A percentile compares a stretch with the other conserved stretches of the same genome.
Evolutionary conservation across 2,113 vertebrate species (phyloP).

Genomic region (Fregata magnificens): DNA sequence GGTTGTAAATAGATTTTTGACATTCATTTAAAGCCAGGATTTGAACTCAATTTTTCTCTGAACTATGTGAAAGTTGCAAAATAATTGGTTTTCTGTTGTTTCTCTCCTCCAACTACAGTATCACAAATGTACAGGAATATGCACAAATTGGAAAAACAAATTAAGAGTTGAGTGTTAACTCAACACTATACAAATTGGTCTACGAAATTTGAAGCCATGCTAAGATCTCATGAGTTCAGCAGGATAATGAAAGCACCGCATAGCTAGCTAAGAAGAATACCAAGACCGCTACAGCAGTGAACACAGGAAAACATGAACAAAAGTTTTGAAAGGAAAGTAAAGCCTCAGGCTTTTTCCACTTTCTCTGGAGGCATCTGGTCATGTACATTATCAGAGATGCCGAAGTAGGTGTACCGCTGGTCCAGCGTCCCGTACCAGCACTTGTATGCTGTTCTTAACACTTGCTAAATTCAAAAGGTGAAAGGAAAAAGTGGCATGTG

Average conservation of each 20-base stretch:
- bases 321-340: background rate
- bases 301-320: background rate
- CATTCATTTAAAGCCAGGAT: background rate
- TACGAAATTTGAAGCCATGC: background rate
- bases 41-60: background rate
- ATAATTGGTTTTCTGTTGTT: background rate
- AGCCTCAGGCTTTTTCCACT: background rate
- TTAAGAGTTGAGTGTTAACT: background rate
- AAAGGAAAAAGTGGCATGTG: background rate
- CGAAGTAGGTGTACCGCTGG: background rate
- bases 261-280: background rate
- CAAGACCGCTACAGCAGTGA: background rate
- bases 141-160: background rate
- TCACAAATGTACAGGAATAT: background rate
- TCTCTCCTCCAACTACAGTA: background rate
- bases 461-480: background rate
- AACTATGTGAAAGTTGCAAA: background rate
- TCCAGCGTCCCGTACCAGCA: background rate
- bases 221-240: background rate
- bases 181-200: background rate
- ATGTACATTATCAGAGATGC: background rate
- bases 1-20: background rate
- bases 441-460: background rate
- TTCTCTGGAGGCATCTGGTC: background rate
- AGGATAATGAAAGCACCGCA: background rate